Conservation (phyloP, 2,113 vertebrate species). For the Rhynchopsitta pachyrhyncha region DNA sequence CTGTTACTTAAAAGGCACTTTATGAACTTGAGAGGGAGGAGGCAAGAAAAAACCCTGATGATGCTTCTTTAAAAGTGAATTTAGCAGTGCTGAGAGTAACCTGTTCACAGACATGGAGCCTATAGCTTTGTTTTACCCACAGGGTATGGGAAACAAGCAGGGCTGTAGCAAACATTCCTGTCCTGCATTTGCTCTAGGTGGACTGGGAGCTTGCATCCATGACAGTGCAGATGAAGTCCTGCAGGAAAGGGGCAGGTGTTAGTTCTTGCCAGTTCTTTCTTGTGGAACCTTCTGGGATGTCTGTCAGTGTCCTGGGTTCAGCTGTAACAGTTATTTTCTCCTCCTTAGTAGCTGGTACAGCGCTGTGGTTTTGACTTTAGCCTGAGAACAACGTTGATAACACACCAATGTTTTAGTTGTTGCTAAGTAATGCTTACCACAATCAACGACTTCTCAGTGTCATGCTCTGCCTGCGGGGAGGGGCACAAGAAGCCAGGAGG, state of each 20-base stretch:
- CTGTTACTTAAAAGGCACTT: conserved; percentile 41
- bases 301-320: background rate
- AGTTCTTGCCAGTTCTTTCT: background rate
- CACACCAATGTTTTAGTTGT: background rate
- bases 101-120: background rate
- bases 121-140: background rate
- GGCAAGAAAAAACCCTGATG: background rate
- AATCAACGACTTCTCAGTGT: background rate
- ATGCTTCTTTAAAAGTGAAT: background rate
- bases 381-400: background rate
- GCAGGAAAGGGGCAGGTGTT: background rate
- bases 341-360: background rate
- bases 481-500: background rate
- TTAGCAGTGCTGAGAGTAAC: background rate
- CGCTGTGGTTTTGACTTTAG: background rate
- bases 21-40: background rate
- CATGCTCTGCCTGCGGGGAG: background rate
- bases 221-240: background rate
- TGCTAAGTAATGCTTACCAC: background rate
- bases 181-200: background rate
- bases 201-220: background rate
- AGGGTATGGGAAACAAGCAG: background rate
- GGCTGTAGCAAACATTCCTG: background rate
- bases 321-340: background rate
- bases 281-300: background rate